Evolutionary conservation across 2,113 vertebrate species (phyloP), one percentile per base, ranked within the genome.

Genomic region (Thymallus thymallus): DNA sequence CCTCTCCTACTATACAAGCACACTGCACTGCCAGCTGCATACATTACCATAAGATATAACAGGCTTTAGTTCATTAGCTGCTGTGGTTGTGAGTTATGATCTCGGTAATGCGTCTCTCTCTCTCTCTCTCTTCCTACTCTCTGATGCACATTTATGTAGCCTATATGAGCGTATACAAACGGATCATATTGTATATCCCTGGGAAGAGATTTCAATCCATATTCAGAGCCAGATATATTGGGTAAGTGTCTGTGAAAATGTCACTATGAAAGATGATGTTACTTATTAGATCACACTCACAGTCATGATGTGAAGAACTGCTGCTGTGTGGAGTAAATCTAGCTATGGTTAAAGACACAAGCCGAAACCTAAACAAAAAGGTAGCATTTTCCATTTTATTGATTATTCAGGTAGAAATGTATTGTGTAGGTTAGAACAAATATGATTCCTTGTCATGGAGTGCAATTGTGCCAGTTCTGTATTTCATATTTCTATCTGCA

Each of bases 101-200:
- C 46, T 63, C 46, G 4, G 67, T 32, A 72, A 77, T 16, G 64
- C 56, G 29, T 32, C 7, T 46, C n/a, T 46, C 3, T 66, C 64
- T n/a, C n/a, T n/a, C n/a, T 30, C 63, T 41, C 66, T 68, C 65
- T 22, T 13, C 35, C 4, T 67, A 41, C 64, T 68, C 66, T 68
- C 66, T 23, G 20, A 76, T 73, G 78, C 76, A 78, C 45, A 76
- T 79, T 68, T 84, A 74, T 82, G 62, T 80, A 78, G 79, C 48
- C 48, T 51, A 77, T 75, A 74, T 75, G 78, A 78, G 72, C 65
- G 23, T 85, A 73, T 76, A 82, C 70, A 77, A 78, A 30, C 65
- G 0, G 78, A 65, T 56, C 81, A 64, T 24, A 4, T 18, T 67
- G 55, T 70, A 73, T 77, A 83, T 82, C 78, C 82, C 76, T 64